Percentiles rank a stretch among this genome's conserved stretches.
Evolutionary conservation across 37 sponge, comb jelly and placozoan genomes (phyloP).

Genomic region (Eunapius fragilis): DNA sequence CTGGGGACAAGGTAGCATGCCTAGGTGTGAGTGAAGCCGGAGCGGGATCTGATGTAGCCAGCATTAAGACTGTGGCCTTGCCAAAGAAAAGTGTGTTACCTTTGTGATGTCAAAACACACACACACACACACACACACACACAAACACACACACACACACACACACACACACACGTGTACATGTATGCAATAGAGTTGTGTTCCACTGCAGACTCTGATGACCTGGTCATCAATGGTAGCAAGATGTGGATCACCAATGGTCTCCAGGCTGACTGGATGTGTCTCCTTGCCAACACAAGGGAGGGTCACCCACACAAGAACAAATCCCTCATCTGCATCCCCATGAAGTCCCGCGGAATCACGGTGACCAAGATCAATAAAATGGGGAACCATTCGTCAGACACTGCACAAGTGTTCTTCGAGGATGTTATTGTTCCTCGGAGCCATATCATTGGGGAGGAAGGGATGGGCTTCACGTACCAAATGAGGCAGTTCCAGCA

Average conservation of each 20-base stretch:
- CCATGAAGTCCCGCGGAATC: slow-evolving; percentile 89
- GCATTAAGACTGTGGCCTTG: slow-evolving; percentile 86
- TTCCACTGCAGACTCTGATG: slow-evolving; percentile 58
- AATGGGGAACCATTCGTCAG: slow-evolving; percentile 78
- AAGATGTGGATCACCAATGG: slow-evolving; percentile 98
- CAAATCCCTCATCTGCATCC: slow-evolving; percentile 95
- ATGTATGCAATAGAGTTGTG: no score
- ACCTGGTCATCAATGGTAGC: slow-evolving; percentile 92
- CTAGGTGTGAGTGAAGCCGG: slow-evolving; percentile 92
- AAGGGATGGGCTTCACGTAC: slow-evolving; percentile 91
- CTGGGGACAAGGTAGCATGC: slow-evolving; percentile 89
- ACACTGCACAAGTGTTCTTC: slow-evolving; percentile 90
- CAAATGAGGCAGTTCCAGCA: slow-evolving; percentile 96
- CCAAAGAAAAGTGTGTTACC: slow-evolving; percentile 77
- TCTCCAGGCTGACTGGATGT: slow-evolving; percentile 97
- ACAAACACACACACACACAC: no score
- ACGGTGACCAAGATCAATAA: slow-evolving; percentile 48
- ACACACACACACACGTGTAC: no score
- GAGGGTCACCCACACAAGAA: slow-evolving; percentile 75
- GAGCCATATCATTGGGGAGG: slow-evolving; percentile 87
- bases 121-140: no score
- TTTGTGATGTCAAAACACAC: no score
- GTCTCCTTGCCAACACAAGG: slow-evolving; percentile 90
- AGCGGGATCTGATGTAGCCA: slow-evolving; percentile 93
- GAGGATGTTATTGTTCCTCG: slow-evolving; percentile 90